phyloP scores from a whole-genome alignment of 2,888 invertebrate species.

The Shargacucullia verbasci region DNA sequence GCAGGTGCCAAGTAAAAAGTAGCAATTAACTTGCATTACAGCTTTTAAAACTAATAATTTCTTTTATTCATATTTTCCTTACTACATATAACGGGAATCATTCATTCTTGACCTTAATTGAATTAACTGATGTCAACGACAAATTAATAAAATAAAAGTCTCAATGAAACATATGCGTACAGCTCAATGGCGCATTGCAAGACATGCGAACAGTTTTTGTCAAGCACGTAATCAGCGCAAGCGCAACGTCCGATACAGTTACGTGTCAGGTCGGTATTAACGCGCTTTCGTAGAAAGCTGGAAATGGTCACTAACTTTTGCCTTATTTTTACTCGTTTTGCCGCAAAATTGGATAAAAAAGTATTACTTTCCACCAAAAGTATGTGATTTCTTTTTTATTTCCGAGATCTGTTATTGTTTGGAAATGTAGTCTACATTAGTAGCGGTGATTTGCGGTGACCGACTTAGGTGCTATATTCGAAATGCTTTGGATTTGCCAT shows the following conservation, averaged over 20 bases:
- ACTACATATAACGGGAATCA: not conserved
- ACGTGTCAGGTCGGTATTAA: slow-evolving; percentile 60
- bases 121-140: too few relatives aligned
- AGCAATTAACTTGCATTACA: slow-evolving; percentile 14
- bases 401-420: slow-evolving; percentile 40
- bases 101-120: too few relatives aligned
- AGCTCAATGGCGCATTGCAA: slow-evolving; percentile 50
- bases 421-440: slow-evolving; percentile 46
- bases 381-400: slow-evolving; percentile 54
- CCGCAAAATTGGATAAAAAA: slow-evolving; percentile 50
- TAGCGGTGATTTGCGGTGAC: slow-evolving; percentile 49
- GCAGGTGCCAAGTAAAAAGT: slow-evolving; percentile 15
- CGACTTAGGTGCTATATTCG: slow-evolving; percentile 30
- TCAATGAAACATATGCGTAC: slow-evolving; percentile 28
- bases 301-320: slow-evolving; percentile 42
- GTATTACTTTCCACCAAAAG: slow-evolving; percentile 48
- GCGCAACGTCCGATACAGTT: slow-evolving; percentile 71
- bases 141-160: not conserved
- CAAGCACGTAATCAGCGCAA: slow-evolving; percentile 66
- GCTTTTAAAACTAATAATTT: slow-evolving; percentile 16
- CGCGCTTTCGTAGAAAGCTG: slow-evolving; percentile 58
- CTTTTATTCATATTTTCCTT: slow-evolving; percentile 1
- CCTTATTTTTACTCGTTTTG: slow-evolving; percentile 47
- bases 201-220: slow-evolving; percentile 69
- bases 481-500: slow-evolving; percentile 29